Conservation (phyloP, 2,113 vertebrate species). For the Alligator sinensis region DNA sequence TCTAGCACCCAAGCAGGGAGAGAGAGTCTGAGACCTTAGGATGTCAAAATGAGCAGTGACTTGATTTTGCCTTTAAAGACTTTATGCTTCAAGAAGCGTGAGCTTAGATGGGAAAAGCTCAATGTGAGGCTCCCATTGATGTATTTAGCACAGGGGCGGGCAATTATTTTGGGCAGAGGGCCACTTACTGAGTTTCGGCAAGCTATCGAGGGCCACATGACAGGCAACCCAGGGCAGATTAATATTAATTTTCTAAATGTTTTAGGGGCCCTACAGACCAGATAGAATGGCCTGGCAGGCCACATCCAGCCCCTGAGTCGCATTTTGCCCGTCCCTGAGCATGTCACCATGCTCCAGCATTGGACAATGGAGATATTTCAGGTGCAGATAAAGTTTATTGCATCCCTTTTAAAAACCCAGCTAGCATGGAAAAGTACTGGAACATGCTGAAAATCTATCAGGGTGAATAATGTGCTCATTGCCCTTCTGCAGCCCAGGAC, state of each 20-base stretch:
- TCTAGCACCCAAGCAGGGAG: no score
- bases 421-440: neutral
- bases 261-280: no score
- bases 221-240: no score
- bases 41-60: neutral
- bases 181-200: no score
- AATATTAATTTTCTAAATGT: no score
- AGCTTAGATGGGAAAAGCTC: neutral
- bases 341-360: neutral
- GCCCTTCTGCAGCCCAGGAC: neutral
- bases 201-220: no score
- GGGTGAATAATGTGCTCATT: neutral
- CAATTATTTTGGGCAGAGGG: no score
- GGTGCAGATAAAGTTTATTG: neutral
- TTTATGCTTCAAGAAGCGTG: neutral
- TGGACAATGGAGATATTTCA: neutral
- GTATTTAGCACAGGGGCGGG: no score
- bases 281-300: no score
- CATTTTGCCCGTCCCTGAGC: no score
- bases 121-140: neutral
- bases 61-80: neutral
- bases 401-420: neutral
- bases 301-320: no score
- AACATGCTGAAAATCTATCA: neutral
- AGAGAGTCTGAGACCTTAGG: no score